Conservation (phyloP, 2,113 vertebrate species). For the Raphicerus campestris region DNA sequence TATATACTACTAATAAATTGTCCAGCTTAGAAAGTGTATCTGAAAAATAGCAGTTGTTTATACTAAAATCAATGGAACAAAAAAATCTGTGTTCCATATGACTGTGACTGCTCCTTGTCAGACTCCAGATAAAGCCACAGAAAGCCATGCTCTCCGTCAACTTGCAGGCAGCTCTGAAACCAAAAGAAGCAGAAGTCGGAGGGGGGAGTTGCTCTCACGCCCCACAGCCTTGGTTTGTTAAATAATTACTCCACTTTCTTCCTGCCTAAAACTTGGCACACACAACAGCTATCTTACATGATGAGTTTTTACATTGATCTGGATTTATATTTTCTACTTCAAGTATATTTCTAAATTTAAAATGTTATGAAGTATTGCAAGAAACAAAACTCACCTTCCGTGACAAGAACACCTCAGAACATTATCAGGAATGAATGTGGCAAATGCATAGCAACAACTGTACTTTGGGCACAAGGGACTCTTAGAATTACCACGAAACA, state of each 20-base stretch:
- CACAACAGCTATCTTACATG: background rate
- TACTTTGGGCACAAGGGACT: background rate
- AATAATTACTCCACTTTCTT: background rate
- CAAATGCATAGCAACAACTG: background rate
- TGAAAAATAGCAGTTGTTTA: conserved; percentile 13
- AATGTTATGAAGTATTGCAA: background rate
- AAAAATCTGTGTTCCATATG: background rate
- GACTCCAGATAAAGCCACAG: conserved; percentile 12
- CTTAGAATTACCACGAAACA: background rate
- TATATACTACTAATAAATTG: background rate
- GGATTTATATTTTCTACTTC: background rate
- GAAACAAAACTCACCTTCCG: background rate
- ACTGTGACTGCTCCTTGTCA: conserved; percentile 16
- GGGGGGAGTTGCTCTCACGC: background rate
- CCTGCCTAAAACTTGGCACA: background rate
- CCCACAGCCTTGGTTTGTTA: background rate
- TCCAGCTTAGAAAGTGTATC: background rate
- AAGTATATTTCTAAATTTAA: background rate
- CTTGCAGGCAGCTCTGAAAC: background rate
- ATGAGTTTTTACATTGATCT: background rate
- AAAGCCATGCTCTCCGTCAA: background rate
- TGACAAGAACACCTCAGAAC: background rate
- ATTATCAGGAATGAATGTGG: background rate
- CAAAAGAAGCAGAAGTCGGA: background rate
- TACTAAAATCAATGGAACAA: conserved; percentile 31